These are phyloP conservation scores for Nyctibius grandis DNA, from an alignment of 2,797 vertebrate genomes.

Conservation along the genomic window DNA sequence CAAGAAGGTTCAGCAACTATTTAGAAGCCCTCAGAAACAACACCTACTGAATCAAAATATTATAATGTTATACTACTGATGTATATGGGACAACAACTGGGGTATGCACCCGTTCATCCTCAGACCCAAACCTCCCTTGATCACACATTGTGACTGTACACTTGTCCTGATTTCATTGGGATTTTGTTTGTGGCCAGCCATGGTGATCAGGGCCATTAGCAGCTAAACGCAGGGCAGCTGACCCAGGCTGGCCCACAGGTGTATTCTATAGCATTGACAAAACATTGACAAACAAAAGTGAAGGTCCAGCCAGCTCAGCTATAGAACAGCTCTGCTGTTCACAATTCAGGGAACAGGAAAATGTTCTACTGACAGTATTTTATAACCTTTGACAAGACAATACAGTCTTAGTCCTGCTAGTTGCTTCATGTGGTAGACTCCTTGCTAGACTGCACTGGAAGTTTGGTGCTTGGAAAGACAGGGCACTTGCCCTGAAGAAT, in stretches of 20 bases:
- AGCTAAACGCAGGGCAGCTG: too few relatives aligned
- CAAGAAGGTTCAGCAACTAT: neutral
- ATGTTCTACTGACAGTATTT: neutral
- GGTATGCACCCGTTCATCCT: neutral
- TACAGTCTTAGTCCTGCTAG: neutral
- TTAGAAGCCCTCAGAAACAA: neutral
- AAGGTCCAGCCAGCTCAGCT: neutral
- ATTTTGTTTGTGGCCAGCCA: too few relatives aligned
- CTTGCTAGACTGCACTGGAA: neutral
- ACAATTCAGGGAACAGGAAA: neutral
- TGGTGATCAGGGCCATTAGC: too few relatives aligned
- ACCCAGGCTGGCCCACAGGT: too few relatives aligned
- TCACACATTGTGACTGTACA: neutral
- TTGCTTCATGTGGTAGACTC: neutral
- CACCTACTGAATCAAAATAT: neutral
- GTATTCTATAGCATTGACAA: too few relatives aligned
- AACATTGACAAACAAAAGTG: neutral
- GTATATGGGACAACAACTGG: neutral
- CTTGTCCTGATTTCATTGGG: too few relatives aligned
- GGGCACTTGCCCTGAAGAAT: neutral
- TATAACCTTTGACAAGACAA: neutral
- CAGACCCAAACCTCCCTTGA: neutral
- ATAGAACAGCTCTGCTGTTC: neutral
- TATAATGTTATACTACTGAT: neutral
- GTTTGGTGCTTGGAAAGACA: neutral